Percentiles rank a stretch among this genome's conserved stretches.
Conservation (phyloP, 2,113 vertebrate species). For the Chloebia gouldiae region DNA sequence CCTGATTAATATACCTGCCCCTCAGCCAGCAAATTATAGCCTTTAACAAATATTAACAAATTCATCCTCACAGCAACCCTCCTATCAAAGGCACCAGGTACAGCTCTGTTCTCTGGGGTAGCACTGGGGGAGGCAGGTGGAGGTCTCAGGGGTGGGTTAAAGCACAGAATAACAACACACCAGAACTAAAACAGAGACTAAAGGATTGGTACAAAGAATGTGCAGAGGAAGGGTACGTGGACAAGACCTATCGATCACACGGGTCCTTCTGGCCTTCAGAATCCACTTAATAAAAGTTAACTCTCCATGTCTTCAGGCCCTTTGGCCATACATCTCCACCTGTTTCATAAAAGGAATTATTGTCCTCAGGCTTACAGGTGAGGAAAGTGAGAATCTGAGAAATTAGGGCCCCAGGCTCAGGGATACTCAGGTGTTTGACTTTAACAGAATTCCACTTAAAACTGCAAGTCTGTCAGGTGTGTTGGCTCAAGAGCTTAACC, state of each 20-base stretch:
- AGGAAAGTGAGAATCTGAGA: neutral
- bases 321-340: neutral
- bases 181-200: neutral
- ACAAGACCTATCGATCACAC: neutral
- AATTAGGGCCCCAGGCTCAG: neutral
- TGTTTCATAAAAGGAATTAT: conserved; percentile 27
- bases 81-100: neutral
- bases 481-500: neutral
- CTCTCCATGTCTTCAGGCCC: neutral
- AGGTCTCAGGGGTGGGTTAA: neutral
- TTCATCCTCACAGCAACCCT: neutral
- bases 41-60: neutral
- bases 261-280: neutral
- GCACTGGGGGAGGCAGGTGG: neutral
- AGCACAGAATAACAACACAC: neutral
- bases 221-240: neutral
- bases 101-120: neutral
- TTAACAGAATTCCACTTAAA: conserved; percentile 12
- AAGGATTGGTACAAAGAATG: neutral
- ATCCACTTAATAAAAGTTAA: conserved; percentile 36
- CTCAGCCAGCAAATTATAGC: neutral
- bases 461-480: neutral
- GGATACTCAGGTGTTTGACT: neutral
- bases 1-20: neutral
- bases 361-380: neutral